phyloP scores from a whole-genome alignment of 1,140 invertebrate species.

The Dryas iulia region DNA sequence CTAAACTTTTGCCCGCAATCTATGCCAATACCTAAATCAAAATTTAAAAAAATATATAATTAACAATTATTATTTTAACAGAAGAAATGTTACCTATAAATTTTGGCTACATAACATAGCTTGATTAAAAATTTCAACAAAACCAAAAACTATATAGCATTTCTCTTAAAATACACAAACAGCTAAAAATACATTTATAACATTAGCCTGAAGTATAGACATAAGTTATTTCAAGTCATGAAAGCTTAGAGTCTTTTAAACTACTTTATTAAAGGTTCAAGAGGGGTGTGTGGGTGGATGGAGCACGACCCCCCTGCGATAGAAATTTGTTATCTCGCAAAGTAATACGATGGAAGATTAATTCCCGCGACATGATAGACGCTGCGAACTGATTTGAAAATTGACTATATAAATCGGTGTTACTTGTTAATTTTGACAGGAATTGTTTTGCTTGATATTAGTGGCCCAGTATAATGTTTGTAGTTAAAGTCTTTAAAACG shows the following conservation, averaged over 20 bases:
- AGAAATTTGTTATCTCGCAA: slow-evolving; percentile 61
- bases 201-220: not conserved
- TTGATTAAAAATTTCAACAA: no score
- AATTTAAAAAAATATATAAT: no score
- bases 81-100: no score
- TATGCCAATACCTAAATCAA: no score
- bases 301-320: slow-evolving; percentile 24
- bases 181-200: not conserved
- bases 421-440: not conserved
- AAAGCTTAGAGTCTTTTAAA: slow-evolving; percentile 1
- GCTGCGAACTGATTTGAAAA: slow-evolving; percentile 37
- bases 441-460: not conserved
- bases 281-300: slow-evolving; percentile 29
- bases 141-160: no score
- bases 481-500: no score
- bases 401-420: slow-evolving; percentile 21
- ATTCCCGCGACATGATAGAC: slow-evolving; percentile 52
- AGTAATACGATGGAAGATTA: slow-evolving; percentile 61
- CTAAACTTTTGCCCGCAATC: no score
- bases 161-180: not conserved
- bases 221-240: not conserved
- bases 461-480: not conserved
- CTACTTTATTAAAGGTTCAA: not conserved
- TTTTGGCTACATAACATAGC: no score
- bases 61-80: no score